A percentile compares a stretch with the other conserved stretches of the same genome.
Conservation (phyloP, 2,113 vertebrate species). For the Todiramphus saurophagus region DNA sequence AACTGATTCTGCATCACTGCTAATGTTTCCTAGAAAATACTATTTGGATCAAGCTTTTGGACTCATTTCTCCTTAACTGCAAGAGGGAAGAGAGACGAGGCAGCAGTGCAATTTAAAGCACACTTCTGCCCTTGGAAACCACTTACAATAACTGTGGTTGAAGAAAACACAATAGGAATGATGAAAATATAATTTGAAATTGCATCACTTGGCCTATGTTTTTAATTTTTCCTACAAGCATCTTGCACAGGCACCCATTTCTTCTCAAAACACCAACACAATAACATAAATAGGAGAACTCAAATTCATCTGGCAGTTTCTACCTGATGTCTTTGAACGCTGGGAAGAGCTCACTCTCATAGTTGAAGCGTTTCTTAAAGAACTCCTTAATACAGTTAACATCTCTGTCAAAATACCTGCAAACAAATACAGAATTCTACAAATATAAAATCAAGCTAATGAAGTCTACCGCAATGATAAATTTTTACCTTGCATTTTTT, state of each 20-base stretch:
- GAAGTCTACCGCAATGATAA: background rate
- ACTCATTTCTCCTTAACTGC: background rate
- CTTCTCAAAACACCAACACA: background rate
- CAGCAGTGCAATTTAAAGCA: background rate
- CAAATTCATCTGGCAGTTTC: background rate
- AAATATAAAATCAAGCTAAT: background rate
- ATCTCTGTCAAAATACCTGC: constrained; percentile 97
- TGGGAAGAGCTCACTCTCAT: constrained; percentile 94
- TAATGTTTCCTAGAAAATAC: background rate
- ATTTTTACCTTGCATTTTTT: background rate
- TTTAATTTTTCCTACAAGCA: background rate
- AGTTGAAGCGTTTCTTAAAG: constrained; percentile 88
- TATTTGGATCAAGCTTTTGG: background rate
- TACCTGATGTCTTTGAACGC: constrained; percentile 90
- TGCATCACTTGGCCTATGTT: background rate
- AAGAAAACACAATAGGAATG: background rate
- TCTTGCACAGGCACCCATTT: background rate
- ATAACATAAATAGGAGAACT: background rate
- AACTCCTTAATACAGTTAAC: constrained; percentile 93
- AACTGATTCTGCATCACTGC: background rate
- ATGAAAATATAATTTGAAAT: background rate
- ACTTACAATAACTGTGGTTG: background rate
- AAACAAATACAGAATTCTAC: background rate
- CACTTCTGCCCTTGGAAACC: background rate
- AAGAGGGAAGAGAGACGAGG: background rate